phyloP scores from a whole-genome alignment of 2,888 invertebrate species.

The Nephrotoma flavescens region DNA sequence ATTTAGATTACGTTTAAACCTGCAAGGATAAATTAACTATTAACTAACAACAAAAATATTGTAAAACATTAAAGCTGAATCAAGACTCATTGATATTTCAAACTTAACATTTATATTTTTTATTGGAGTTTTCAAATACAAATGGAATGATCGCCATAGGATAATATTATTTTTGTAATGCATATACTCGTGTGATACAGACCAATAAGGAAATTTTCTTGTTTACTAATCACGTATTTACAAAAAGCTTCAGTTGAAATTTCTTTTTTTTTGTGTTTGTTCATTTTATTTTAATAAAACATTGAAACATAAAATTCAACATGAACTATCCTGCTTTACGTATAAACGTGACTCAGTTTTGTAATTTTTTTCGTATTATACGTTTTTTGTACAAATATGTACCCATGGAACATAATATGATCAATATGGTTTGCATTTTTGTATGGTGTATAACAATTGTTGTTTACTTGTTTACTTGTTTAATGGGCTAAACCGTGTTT shows the following conservation, averaged over 20 bases:
- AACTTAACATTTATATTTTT: too few relatives aligned
- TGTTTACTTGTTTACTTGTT: neutral
- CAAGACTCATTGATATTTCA: too few relatives aligned
- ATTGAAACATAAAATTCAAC: neutral
- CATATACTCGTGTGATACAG: too few relatives aligned
- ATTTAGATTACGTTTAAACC: too few relatives aligned
- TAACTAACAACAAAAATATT: too few relatives aligned
- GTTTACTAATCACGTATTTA: neutral
- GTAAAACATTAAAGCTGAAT: too few relatives aligned
- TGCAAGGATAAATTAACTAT: too few relatives aligned
- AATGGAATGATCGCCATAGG: too few relatives aligned
- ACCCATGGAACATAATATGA: neutral
- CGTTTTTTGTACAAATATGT: too few relatives aligned
- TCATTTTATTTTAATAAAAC: neutral
- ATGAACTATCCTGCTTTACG: neutral
- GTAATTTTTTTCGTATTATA: neutral
- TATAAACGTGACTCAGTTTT: neutral
- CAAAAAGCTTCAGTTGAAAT: neutral
- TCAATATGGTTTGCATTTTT: neutral
- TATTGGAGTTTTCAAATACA: too few relatives aligned
- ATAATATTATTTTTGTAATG: too few relatives aligned
- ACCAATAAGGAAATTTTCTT: neutral
- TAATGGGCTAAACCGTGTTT: too few relatives aligned
- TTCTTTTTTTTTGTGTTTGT: neutral
- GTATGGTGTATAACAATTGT: neutral